Conservation (phyloP, 2,888 invertebrate species). For the Lagria hirta region DNA sequence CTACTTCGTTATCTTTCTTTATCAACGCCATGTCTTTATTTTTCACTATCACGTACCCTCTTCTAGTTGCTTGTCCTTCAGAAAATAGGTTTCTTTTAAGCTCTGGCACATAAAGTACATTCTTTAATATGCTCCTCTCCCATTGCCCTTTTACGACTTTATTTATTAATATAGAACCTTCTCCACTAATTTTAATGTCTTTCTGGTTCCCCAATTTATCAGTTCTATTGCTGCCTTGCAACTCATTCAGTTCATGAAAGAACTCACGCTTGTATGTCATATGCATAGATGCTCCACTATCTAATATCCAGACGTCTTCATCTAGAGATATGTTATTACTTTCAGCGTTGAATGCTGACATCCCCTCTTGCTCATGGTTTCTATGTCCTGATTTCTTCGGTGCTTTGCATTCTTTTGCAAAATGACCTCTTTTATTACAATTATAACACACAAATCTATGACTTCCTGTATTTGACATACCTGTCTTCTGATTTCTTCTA, state of each 20-base stretch:
- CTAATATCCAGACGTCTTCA: constrained; percentile 32
- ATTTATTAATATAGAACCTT: constrained; percentile 33
- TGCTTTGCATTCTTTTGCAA: constrained; percentile 23
- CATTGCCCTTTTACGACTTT: constrained; percentile 34
- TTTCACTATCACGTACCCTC: constrained; percentile 37
- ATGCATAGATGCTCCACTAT: constrained; percentile 37
- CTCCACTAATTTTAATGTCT: constrained; percentile 31
- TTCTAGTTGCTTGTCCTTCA: constrained; percentile 38
- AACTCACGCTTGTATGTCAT: constrained; percentile 28
- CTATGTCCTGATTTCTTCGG: no score
- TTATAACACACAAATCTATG: constrained; percentile 22
- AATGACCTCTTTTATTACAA: constrained; percentile 28
- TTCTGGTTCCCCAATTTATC: constrained; percentile 33
- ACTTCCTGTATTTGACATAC: no score
- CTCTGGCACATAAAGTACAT: constrained; percentile 41
- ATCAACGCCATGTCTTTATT: constrained; percentile 30
- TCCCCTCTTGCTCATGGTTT: not conserved
- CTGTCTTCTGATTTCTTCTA: not conserved
- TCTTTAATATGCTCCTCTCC: constrained; percentile 28
- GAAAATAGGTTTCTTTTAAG: constrained; percentile 45
- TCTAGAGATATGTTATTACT: not conserved
- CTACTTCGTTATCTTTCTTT: constrained; percentile 17
- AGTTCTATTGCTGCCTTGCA: not conserved
- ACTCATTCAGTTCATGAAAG: constrained; percentile 21
- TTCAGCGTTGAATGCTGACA: constrained; percentile 14